phyloP scores from a whole-genome alignment of 1,140 invertebrate genomes.

The Drosophila orosa region DNA sequence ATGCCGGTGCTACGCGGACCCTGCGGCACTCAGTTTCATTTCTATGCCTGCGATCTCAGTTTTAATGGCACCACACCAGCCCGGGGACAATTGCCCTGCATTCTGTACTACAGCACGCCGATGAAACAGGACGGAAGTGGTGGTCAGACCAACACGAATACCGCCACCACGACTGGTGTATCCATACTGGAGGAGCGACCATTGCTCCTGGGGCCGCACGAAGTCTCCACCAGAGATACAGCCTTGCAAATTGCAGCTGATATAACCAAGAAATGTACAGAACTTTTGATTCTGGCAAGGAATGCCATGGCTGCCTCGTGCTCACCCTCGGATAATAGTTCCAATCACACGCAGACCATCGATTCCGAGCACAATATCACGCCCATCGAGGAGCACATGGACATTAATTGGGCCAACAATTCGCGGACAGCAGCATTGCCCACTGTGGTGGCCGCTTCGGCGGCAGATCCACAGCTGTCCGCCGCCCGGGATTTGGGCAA shows the following conservation, averaged over 20 bases:
- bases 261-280: conserved; percentile 89
- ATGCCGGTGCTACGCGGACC: conserved; percentile 94
- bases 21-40: conserved; percentile 96
- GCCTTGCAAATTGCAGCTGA: conserved; percentile 87
- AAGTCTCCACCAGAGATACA: conserved; percentile 78
- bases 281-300: conserved; percentile 89
- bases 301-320: conserved; percentile 85
- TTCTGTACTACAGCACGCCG: conserved; percentile 92
- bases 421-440: conserved; percentile 72
- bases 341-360: conserved; percentile 87
- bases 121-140: conserved; percentile 62
- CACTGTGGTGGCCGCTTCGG: conserved; percentile 26
- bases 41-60: conserved; percentile 95
- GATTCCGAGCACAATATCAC: conserved; percentile 84
- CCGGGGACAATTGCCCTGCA: conserved; percentile 96
- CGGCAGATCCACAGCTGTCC: conserved; percentile 67
- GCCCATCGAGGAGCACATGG: conserved; percentile 84
- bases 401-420: conserved; percentile 83
- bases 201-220: conserved; percentile 43
- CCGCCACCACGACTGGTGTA: neutral
- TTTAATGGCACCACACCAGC: conserved; percentile 97
- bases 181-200: conserved; percentile 19
- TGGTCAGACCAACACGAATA: neutral
- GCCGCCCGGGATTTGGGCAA: conserved; percentile 79
- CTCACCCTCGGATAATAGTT: conserved; percentile 85